Conservation (phyloP, 2,113 vertebrate genomes). For the Ciconia stormi region DNA sequence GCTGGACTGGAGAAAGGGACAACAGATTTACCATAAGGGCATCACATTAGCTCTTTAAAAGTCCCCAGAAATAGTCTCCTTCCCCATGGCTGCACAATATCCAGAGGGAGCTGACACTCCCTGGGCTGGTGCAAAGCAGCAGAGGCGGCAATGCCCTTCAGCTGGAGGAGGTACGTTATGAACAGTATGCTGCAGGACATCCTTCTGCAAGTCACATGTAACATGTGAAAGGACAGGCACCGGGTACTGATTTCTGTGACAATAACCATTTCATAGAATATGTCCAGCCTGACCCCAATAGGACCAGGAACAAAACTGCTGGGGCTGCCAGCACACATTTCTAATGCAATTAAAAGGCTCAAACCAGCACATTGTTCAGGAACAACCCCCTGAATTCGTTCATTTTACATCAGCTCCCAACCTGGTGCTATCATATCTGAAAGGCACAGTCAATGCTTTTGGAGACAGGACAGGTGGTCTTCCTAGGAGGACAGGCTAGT, state of each 20-base stretch:
- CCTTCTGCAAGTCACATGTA: background rate
- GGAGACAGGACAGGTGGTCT: background rate
- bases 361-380: background rate
- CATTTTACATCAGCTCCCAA: background rate
- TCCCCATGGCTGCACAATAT: background rate
- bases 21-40: background rate
- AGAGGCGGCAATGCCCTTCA: background rate
- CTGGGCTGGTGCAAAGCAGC: background rate
- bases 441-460: background rate
- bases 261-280: background rate
- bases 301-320: background rate
- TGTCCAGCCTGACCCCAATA: background rate
- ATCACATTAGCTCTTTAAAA: background rate
- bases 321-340: background rate
- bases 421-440: rapidly evolving
- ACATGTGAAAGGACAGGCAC: background rate
- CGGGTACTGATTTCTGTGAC: background rate
- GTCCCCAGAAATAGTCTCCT: background rate
- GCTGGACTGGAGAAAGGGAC: background rate
- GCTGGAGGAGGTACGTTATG: background rate
- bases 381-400: background rate
- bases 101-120: background rate
- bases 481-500: background rate
- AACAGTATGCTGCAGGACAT: background rate
- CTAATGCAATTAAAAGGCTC: background rate